Base-by-base conservation (phyloP, 2,888 invertebrate genomes). In the Penaeus monodon region DNA sequence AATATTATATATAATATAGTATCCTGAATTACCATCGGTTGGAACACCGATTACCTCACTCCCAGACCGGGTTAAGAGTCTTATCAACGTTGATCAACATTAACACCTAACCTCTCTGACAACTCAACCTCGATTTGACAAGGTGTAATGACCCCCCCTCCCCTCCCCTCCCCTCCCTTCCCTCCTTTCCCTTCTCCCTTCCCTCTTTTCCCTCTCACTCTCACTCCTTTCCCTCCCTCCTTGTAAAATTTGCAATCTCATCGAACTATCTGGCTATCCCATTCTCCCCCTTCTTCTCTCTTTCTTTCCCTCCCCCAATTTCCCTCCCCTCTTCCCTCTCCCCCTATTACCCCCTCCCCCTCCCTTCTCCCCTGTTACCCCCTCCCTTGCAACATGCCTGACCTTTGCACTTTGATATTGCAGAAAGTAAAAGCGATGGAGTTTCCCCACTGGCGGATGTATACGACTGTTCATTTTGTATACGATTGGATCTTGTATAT, bases 401-500 rank as follows among this genome's bases (percentile, higher is more conserved):
- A 70, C 81, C 49, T 70, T 81, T 49, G 70, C 70, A 81, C 81
- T 73, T 24, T 74, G 73, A 74, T 82, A 82, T 82, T 84, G 84
- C 84, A 84, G 84, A 84, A 84, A 84, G 81, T 86, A 76, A 73
- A 65, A 24, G 81, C 79, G 81, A 77, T 76, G 70, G 81, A 73
- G 38, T 66, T 22, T 68, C 49, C 44, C 81, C 74, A 68, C 68
- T 77, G 80, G 74, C 73, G 66, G 73, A 27, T 74, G 86, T 86
- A 86, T 86, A 86, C 86, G 86, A 86, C 77, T 77, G 86, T 81
- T 81, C 81, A 73, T 77, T 65, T 81, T 80, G 86, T 86, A 86
- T 86, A 86, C 86, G 86, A 86, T 81, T 86, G 86, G 76, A 86
- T 76, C 81, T 81, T 81, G 76, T 81, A 86, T 77, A 68, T 73